phyloP scores from a whole-genome alignment of 2,888 invertebrate genomes.

The Prosopocoilus inquinatus region DNA sequence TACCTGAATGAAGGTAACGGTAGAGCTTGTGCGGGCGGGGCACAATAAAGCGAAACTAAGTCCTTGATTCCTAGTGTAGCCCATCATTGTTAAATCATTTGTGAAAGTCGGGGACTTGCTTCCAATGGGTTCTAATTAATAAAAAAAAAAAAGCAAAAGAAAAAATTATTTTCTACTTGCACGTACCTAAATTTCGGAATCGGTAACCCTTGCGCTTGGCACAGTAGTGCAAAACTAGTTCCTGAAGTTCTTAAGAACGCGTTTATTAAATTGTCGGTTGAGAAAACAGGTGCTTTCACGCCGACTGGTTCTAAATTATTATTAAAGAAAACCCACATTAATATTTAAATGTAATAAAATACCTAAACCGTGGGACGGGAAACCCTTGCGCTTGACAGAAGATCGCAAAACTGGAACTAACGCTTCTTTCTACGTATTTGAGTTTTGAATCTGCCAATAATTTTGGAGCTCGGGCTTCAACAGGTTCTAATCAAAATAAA shows the following conservation, averaged over 20 bases:
- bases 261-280: slow-evolving; percentile 46
- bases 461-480: slow-evolving; percentile 44
- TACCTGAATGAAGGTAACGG: slow-evolving; percentile 60
- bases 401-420: slow-evolving; percentile 43
- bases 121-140: slow-evolving; percentile 45
- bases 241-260: slow-evolving; percentile 33
- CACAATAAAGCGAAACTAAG: slow-evolving; percentile 54
- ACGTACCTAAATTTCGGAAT: slow-evolving; percentile 39
- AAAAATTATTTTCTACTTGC: not conserved
- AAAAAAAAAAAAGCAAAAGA: not conserved
- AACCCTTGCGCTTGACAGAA: slow-evolving; percentile 61
- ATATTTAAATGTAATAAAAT: slow-evolving; percentile 13
- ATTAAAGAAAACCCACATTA: slow-evolving; percentile 8
- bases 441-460: slow-evolving; percentile 40
- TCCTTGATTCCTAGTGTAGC: slow-evolving; percentile 16
- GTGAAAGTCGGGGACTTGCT: slow-evolving; percentile 57
- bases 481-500: slow-evolving; percentile 38
- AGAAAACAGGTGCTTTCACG: slow-evolving; percentile 18
- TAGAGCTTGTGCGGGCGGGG: slow-evolving; percentile 72
- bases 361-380: slow-evolving; percentile 57
- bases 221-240: slow-evolving; percentile 63
- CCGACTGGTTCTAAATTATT: slow-evolving; percentile 17
- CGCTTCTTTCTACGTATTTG: slow-evolving; percentile 40
- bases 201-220: slow-evolving; percentile 77
- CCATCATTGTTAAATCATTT: slow-evolving; percentile 18